Conservation (phyloP, 2,888 invertebrate genomes). For the Habrosyne pyritoides region DNA sequence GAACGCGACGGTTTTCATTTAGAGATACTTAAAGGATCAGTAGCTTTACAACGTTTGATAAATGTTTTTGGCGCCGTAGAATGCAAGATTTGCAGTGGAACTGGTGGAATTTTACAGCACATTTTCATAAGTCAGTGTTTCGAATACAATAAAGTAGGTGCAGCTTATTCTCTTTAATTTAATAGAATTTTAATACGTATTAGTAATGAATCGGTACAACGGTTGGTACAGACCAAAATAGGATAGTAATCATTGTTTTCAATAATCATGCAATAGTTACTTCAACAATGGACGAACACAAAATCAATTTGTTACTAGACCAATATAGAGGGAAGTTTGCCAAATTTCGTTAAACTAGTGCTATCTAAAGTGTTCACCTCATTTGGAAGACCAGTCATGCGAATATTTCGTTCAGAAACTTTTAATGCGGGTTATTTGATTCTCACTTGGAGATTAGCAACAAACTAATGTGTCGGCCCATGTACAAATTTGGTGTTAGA, state of each 20-base stretch:
- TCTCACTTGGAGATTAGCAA: conserved; percentile 11
- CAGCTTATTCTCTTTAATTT: neutral
- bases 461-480: conserved; percentile 9
- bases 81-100: neutral
- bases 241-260: too few species aligned
- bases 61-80: conserved; percentile 43
- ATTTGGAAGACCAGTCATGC: conserved; percentile 29
- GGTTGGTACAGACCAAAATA: too few species aligned
- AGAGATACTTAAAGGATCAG: conserved; percentile 56
- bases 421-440: conserved; percentile 37
- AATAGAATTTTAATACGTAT: neutral
- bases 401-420: conserved; percentile 31
- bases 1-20: conserved; percentile 46
- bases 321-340: conserved; percentile 20
- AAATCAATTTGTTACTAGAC: conserved; percentile 1
- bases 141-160: neutral
- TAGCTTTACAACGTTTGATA: conserved; percentile 57
- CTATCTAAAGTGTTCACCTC: conserved; percentile 24
- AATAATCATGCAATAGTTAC: neutral
- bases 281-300: neutral
- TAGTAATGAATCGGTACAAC: too few species aligned
- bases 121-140: neutral
- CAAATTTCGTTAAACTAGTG: conserved; percentile 16
- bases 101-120: neutral
- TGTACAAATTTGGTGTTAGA: neutral